A percentile compares a stretch with the other conserved stretches of the same genome.
These are phyloP conservation scores for Camarhynchus parvulus DNA, from an alignment of 2,113 vertebrate genomes.

Conservation along the genomic window DNA sequence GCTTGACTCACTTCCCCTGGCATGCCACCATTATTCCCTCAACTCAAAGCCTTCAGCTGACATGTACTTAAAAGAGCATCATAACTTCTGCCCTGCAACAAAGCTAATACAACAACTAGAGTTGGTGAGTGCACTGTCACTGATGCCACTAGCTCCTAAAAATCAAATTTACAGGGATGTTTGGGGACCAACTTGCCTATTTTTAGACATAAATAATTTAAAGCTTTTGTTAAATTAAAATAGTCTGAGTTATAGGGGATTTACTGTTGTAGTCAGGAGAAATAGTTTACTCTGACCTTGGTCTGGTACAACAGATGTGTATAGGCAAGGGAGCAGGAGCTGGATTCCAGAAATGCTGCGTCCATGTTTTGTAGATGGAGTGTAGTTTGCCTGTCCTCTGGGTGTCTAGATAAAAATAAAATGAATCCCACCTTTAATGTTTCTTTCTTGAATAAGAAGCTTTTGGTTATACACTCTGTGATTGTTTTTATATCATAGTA, in stretches of 20 bases:
- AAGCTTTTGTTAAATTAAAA: neutral
- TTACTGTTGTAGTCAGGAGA: neutral
- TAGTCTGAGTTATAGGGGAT: neutral
- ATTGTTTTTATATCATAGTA: neutral
- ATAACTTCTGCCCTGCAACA: neutral
- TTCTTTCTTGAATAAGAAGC: neutral
- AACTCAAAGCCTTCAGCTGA: neutral
- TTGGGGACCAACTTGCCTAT: neutral
- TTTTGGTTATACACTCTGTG: neutral
- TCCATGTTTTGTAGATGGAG: neutral
- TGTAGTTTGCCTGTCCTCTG: neutral
- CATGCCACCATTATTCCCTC: neutral
- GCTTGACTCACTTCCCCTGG: neutral
- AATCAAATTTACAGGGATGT: neutral
- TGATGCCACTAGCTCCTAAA: neutral
- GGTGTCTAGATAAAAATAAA: neutral
- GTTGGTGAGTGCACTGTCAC: neutral
- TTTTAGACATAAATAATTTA: neutral
- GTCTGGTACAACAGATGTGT: neutral
- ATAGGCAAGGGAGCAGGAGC: neutral
- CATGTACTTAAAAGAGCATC: neutral
- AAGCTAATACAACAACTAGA: neutral
- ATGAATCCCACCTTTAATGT: neutral
- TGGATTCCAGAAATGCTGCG: neutral
- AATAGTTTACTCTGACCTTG: neutral